phyloP scores from a whole-genome alignment of 2,797 vertebrate genomes.

The Leucoraja ocellata region DNA sequence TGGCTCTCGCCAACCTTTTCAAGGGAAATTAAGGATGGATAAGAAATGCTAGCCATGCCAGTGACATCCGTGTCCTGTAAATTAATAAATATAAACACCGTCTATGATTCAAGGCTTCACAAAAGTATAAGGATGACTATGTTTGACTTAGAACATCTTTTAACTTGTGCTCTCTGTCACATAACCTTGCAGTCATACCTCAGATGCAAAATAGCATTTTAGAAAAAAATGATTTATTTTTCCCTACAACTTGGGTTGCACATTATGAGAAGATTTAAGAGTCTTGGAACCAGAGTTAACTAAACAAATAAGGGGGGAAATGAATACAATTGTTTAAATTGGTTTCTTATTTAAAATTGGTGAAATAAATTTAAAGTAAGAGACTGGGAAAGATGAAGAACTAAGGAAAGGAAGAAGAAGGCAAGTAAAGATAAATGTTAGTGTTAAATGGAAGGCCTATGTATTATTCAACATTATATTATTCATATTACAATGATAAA shows the following conservation, averaged over 20 bases:
- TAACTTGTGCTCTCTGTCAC: background rate
- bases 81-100: no score
- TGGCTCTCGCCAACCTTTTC: no score
- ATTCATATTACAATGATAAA: background rate
- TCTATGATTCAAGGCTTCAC: no score
- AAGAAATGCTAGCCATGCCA: no score
- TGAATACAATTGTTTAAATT: background rate
- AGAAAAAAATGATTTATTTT: background rate
- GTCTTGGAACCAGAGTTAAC: background rate
- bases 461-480: background rate
- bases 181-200: background rate
- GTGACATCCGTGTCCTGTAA: no score
- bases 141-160: background rate
- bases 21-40: no score
- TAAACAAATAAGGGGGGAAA: background rate
- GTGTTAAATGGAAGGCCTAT: background rate
- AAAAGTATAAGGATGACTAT: background rate
- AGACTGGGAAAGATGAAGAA: background rate
- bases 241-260: background rate
- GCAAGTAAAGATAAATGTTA: background rate
- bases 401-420: background rate
- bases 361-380: background rate
- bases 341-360: background rate
- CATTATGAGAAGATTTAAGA: background rate
- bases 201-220: background rate